Evolutionary conservation across 2,113 vertebrate species (phyloP).

Genomic region (Cyanocitta stelleri): DNA sequence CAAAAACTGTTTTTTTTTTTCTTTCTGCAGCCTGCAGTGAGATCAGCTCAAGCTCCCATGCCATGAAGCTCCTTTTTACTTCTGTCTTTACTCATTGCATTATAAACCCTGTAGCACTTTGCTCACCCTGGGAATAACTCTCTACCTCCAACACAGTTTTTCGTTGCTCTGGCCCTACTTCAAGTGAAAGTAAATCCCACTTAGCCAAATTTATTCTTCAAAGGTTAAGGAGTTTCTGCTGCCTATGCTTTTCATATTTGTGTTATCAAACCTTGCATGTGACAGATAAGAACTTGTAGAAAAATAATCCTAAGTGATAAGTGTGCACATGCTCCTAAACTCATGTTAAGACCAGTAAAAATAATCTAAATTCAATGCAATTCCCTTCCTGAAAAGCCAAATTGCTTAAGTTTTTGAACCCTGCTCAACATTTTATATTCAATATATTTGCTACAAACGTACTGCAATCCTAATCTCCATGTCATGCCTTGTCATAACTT

Average conservation of each 20-base stretch:
- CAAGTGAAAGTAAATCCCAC: background rate
- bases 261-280: background rate
- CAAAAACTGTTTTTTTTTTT: background rate
- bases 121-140: background rate
- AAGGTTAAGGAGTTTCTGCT: constrained; percentile 41
- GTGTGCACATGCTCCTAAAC: background rate
- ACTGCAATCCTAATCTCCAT: background rate
- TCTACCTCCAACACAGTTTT: background rate
- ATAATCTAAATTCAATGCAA: background rate
- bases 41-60: rapidly evolving
- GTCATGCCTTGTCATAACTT: background rate
- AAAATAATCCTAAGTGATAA: background rate
- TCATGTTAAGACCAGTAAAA: background rate
- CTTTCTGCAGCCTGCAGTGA: background rate
- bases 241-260: background rate
- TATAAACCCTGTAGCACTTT: background rate
- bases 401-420: background rate
- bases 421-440: background rate
- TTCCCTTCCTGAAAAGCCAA: background rate
- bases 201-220: background rate
- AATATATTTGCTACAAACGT: background rate
- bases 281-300: background rate
- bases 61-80: background rate
- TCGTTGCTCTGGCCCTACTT: background rate
- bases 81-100: background rate